Base-by-base conservation (phyloP, 2,797 vertebrate species). In the Pelodytes ibericus region DNA sequence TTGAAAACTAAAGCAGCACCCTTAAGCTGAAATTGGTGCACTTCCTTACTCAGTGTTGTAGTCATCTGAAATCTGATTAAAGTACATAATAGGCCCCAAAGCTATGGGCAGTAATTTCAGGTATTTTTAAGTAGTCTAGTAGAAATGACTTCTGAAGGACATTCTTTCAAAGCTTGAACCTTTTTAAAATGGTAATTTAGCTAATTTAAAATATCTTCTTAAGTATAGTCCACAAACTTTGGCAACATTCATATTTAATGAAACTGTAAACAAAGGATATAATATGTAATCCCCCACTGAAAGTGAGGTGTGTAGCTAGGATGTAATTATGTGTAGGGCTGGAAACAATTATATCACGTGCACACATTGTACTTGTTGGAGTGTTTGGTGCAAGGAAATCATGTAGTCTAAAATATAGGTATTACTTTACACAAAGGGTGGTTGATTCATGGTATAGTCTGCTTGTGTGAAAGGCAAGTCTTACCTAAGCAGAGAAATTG, bases 121-220 rank as follows among this genome's bases (percentile, higher is more conserved):
- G 76, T 78, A 73, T 72, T 61, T 77, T 77, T 44, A 67, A 77
- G 61, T 66, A 72, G 62, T 57, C 61, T 36, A 29, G 63, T 49
- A 51, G 18, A 60, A 78, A 78, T 72, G 63, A 78, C 70, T 67
- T 67, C 70, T 72, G 53, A 73, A 78, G 71, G 76, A 62, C 76
- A 68, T 78, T 73, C 63, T 73, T 61, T 77, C 62, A 60, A 44
- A 66, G 69, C 75, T 67, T 77, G 41, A 72, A 72, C 58, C 67
- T 77, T 58, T 77, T 72, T 77, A 66, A 72, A 67, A 78, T 78
- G 70, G 76, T 78, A 72, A 78, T 72, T 78, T 78, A 67, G 63
- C 70, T 78, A 72, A 78, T 78, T 72, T 78, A 30, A 49, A 72
- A 72, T 68, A 78, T 78, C 76, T 72, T 27, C 39, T 15, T 67